Percentiles rank a stretch among this genome's conserved stretches.
phyloP scores from a whole-genome alignment of 2,888 invertebrate species.

The Ectropis crepuscularia region DNA sequence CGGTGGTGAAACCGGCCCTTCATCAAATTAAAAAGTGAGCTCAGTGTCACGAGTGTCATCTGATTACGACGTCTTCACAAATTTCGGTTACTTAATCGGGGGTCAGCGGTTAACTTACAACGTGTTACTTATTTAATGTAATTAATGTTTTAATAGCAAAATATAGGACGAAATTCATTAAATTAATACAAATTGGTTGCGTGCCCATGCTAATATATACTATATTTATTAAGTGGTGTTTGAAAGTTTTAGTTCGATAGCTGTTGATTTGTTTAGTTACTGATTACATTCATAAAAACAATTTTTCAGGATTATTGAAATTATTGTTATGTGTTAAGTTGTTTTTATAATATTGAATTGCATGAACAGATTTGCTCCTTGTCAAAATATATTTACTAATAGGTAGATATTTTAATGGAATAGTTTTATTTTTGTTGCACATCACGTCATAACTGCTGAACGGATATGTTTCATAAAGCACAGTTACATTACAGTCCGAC shows the following conservation, averaged over 20 bases:
- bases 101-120: conserved; percentile 18
- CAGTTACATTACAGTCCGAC: not conserved
- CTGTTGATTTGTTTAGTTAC: not conserved
- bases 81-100: conserved; percentile 21
- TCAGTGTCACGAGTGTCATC: conserved; percentile 5
- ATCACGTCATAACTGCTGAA: no score
- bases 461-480: not conserved
- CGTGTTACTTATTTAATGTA: conserved; percentile 18
- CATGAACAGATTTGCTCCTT: no score
- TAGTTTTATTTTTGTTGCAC: no score
- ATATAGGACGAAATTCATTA: conserved; percentile 30
- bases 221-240: conserved; percentile 34
- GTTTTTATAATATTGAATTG: no score
- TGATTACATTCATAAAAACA: no score
- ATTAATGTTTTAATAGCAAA: conserved; percentile 30
- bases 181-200: conserved; percentile 36
- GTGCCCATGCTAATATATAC: conserved; percentile 30
- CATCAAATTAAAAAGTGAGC: conserved; percentile 8
- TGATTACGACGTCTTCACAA: conserved; percentile 11
- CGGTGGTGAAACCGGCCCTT: conserved; percentile 12
- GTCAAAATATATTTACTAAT: no score
- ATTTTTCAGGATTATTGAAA: no score
- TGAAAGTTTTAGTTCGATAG: conserved; percentile 27
- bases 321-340: no score
- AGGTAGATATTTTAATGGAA: no score